phyloP scores from a whole-genome alignment of 2,888 invertebrate genomes.

The Blastobasis adustella region DNA sequence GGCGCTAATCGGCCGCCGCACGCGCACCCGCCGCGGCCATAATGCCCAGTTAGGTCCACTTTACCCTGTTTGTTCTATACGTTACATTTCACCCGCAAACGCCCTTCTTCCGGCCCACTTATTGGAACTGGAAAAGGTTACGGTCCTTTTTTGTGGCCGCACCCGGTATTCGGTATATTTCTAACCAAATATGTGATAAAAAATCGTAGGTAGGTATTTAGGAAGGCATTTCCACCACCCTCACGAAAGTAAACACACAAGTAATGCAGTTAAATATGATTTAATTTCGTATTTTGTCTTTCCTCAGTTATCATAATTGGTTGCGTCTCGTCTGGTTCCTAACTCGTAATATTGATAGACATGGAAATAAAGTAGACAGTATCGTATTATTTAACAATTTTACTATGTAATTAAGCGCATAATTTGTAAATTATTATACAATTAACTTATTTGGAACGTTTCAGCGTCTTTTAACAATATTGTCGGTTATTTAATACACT shows the following conservation, averaged over 20 bases:
- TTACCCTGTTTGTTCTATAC: slow-evolving; percentile 58
- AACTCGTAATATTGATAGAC: slow-evolving; percentile 47
- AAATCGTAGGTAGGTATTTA: no score
- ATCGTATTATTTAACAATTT: slow-evolving; percentile 50
- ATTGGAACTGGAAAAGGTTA: slow-evolving; percentile 30
- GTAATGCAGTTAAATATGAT: slow-evolving; percentile 68
- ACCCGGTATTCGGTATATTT: slow-evolving; percentile 37
- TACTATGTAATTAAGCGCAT: slow-evolving; percentile 63
- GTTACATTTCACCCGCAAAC: slow-evolving; percentile 62
- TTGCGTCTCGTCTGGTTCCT: slow-evolving; percentile 69
- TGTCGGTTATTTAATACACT: slow-evolving; percentile 21
- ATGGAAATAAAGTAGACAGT: slow-evolving; percentile 56
- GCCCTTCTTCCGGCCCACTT: slow-evolving; percentile 60
- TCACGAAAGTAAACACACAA: slow-evolving; percentile 3
- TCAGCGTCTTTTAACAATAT: slow-evolving; percentile 38
- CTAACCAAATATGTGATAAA: slow-evolving; percentile 24
- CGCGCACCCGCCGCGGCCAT: slow-evolving; percentile 30
- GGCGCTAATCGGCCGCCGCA: slow-evolving; percentile 61
- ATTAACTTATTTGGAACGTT: slow-evolving; percentile 55
- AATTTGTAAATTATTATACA: slow-evolving; percentile 48
- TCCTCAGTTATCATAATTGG: slow-evolving; percentile 67
- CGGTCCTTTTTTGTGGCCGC: slow-evolving; percentile 36
- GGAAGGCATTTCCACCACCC: no score
- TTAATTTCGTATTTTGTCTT: slow-evolving; percentile 74
- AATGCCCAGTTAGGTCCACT: slow-evolving; percentile 54